phyloP scores from a whole-genome alignment of 2,113 vertebrate genomes.

The Microcebus ravelobensis region DNA sequence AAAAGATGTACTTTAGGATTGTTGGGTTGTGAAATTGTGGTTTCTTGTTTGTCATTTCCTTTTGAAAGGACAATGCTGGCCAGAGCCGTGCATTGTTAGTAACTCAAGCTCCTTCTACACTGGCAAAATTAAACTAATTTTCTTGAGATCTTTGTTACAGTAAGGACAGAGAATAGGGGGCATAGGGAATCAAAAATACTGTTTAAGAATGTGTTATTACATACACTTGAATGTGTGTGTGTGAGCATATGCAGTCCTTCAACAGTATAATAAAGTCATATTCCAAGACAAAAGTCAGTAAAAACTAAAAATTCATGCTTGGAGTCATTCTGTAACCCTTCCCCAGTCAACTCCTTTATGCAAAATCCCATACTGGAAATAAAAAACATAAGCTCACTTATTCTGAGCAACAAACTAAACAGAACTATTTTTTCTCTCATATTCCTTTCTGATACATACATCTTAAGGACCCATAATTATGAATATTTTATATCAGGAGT shows the following conservation, averaged over 20 bases:
- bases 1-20: neutral
- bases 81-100: neutral
- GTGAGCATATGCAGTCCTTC: neutral
- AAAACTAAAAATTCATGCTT: constrained; percentile 37
- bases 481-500: neutral
- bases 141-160: neutral
- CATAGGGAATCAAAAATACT: neutral
- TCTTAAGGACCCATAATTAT: constrained; percentile 26
- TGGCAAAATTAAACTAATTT: neutral
- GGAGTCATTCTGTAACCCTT: neutral
- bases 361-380: neutral
- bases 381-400: neutral
- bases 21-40: neutral
- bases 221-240: neutral
- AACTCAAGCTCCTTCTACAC: neutral
- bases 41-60: constrained; percentile 43
- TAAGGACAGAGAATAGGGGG: neutral
- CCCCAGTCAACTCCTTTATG: neutral
- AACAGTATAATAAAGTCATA: neutral
- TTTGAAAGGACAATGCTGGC: neutral
- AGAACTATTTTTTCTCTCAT: neutral
- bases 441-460: neutral
- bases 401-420: neutral
- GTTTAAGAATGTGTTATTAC: neutral
- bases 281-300: neutral